phyloP scores from a whole-genome alignment of 2,113 vertebrate species.

The Scartelaos histophorus region DNA sequence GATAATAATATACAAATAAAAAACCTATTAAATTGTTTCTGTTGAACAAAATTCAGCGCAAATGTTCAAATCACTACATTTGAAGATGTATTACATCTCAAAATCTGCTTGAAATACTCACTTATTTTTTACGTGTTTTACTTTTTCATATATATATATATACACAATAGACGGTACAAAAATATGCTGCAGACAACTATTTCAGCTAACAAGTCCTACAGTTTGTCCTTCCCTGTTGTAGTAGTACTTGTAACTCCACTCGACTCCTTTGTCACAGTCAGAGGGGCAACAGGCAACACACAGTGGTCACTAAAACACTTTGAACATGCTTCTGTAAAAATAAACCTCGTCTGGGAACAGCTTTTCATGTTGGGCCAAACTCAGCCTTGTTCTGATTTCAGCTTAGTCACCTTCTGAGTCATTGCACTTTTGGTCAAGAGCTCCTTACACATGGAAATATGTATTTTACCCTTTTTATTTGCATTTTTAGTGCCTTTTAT shows the following conservation, averaged over 20 bases:
- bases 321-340: not conserved
- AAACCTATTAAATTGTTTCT: no score
- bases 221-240: not conserved
- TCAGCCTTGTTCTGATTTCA: conserved; percentile 5
- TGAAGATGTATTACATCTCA: no score
- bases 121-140: no score
- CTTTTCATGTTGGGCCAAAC: not conserved
- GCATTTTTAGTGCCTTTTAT: not conserved
- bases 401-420: not conserved
- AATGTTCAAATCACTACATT: no score
- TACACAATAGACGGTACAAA: no score
- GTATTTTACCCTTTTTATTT: not conserved
- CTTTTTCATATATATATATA: no score
- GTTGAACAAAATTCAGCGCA: no score
- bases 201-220: not conserved
- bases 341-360: not conserved
- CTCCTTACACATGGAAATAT: not conserved
- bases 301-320: not conserved
- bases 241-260: not conserved
- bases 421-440: not conserved
- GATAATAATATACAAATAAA: no score
- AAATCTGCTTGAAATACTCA: no score
- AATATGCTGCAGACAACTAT: no score
- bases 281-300: not conserved
- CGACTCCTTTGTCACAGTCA: not conserved